Evolutionary conservation across 2,888 invertebrate genomes (phyloP), one percentile per base, ranked within the genome.

Genomic region (Idaea biselata): DNA sequence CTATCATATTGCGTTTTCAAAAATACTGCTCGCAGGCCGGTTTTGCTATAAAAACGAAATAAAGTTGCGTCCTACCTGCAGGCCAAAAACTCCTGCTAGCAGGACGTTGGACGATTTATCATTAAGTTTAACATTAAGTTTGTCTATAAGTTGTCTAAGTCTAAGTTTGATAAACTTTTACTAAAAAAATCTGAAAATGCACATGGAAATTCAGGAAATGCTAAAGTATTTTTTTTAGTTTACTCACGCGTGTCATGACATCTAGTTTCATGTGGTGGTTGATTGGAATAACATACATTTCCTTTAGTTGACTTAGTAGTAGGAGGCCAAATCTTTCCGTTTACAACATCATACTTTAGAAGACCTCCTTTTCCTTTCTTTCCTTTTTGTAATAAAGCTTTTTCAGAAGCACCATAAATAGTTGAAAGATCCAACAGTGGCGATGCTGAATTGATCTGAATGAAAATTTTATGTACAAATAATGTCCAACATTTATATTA

Each of bases 311-410:
- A 44, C 60, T 73, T 80, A 1, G 68, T 68, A 33, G 75, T 78
- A 0, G 83, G 83, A 0, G 85, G 86, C 82, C 83, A 86, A 4
- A 82, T 68, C 11, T 76, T 77, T 1, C 82, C 84, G n/a, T 77
- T 68, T 11, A 74, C 78, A 0, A 74, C 55, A 60, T 84, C 84
- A 54, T 68, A 76, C 55, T 82, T 83, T 0, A 84, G 63, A 0
- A 83, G 63, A 16, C 84, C 84, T 0, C 76, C 73, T 68, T 75
- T 58, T 7, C 74, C 76, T 14, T 69, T 56, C 55, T 83, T 76
- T 0, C 70, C 74, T 56, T 70, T 81, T 33, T 72, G 58, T 3
- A 68, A 55, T 6, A 78, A 64, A 0, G 11, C 33, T 18, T 73
- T 74, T 4, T 63, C 32, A 1, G 64, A 66, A 16, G 66, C 73